These are phyloP conservation scores for Bruchidius siliquastri DNA, from an alignment of 2,888 invertebrate genomes.

Conservation along the genomic window DNA sequence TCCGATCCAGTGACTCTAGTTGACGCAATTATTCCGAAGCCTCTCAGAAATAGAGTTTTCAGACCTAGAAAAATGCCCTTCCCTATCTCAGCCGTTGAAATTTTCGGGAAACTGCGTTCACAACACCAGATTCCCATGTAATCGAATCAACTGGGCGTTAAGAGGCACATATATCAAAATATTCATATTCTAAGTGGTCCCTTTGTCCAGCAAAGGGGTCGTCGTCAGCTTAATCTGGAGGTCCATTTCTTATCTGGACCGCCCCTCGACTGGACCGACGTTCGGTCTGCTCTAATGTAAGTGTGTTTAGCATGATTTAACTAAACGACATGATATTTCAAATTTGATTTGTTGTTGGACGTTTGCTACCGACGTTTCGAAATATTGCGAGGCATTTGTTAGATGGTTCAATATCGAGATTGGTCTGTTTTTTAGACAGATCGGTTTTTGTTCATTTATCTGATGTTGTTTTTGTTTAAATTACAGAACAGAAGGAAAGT, in stretches of 20 bases:
- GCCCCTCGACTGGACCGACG: conserved; percentile 34
- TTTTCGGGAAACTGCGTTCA: conserved; percentile 9
- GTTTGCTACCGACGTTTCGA: conserved; percentile 25
- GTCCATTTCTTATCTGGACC: conserved; percentile 12
- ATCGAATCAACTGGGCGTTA: conserved; percentile 36
- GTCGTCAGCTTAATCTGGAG: not conserved
- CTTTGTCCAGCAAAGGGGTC: not conserved
- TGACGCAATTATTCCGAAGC: too few relatives aligned
- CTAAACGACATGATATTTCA: conserved; percentile 32
- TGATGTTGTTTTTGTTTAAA: not conserved
- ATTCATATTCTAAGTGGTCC: conserved; percentile 40
- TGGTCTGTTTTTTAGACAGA: not conserved
- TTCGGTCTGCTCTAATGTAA: conserved; percentile 29
- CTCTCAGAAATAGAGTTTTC: too few relatives aligned
- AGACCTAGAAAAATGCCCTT: too few relatives aligned
- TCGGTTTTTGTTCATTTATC: not conserved
- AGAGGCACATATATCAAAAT: conserved; percentile 37
- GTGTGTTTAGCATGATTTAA: conserved; percentile 35
- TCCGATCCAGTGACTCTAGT: too few relatives aligned
- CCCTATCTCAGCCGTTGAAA: not conserved
- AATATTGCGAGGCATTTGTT: conserved; percentile 7
- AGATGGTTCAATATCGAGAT: not conserved
- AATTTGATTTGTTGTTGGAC: conserved; percentile 30
- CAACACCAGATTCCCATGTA: conserved; percentile 13
- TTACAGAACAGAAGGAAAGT: not conserved